These are phyloP conservation scores for Frieseomelitta varia DNA, from an alignment of 1,140 invertebrate species.

Conservation along the genomic window DNA sequence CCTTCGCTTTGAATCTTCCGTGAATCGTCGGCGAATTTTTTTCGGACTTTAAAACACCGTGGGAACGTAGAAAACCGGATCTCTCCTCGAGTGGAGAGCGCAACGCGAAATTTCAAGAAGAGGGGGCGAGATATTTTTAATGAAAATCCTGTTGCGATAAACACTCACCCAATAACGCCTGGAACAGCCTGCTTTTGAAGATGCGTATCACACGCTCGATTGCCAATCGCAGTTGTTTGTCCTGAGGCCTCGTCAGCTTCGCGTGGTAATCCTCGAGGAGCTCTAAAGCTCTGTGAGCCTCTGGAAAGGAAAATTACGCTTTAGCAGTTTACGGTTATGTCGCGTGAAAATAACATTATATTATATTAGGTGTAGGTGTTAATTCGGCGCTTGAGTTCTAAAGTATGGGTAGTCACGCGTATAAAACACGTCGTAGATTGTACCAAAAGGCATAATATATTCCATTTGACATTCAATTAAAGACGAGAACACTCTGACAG, in stretches of 20 bases:
- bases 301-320: constrained; percentile 83
- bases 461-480: too few relatives aligned
- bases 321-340: background rate
- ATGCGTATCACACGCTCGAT: constrained; percentile 98
- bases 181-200: constrained; percentile 98
- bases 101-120: background rate
- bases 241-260: constrained; percentile 94
- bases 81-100: background rate
- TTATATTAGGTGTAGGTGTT: too few relatives aligned
- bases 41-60: constrained; percentile 17
- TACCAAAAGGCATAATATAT: too few relatives aligned
- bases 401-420: too few relatives aligned
- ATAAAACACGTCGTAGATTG: too few relatives aligned
- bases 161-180: constrained; percentile 96
- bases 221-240: constrained; percentile 95
- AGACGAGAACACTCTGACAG: too few relatives aligned
- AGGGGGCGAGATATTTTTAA: background rate
- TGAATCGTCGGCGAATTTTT: constrained; percentile 28
- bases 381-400: too few relatives aligned
- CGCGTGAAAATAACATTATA: too few relatives aligned
- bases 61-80: constrained; percentile 2
- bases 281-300: constrained; percentile 98
- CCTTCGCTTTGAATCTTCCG: background rate
- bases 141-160: background rate
- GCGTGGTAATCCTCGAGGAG: constrained; percentile 98